Base-by-base conservation (phyloP, 2,113 vertebrate species). In the Corydoras maculifer region DNA sequence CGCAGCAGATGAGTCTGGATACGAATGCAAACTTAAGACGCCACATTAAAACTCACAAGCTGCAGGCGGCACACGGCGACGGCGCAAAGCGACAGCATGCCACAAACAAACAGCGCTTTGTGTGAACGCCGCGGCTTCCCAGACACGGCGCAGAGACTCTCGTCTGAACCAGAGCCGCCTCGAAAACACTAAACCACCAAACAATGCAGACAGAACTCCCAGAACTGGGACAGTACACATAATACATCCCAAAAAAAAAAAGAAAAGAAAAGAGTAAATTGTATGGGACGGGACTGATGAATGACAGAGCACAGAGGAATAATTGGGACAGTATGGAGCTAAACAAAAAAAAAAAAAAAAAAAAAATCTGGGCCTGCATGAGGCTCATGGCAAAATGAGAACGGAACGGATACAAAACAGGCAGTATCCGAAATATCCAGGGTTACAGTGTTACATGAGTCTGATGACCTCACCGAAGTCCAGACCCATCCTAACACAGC, bases 21-120 rank as follows among this genome's bases (percentile, higher is more conserved):
- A 3, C 7, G 32, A 35, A 35, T 7, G 9, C 50, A 68, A 9
- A 68, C 54, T 58, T 15, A 62, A 59, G 29, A 51, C 18, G 18
- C 62, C 70, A 77, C 73, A 79, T 79, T 76, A 81, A 69, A 70
- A 75, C 79, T 77, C 62, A 77, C 77, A 72, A 50, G 72, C 66
- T 61, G 75, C 57, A 32, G 66, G 51, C 77, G 51, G 60, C 57
- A 78, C 77, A 79, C 77, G 67, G 62, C 14, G 60, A 60, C 53
- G 68, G 62, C 43, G 53, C 62, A 54, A 65, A 58, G 7, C 35
- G 72, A 73, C 72, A 78, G 60, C 49, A 63, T 54, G 7, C 67
- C 65, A 63, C 62, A 62, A 32, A 77, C 70, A 81, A 78, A 54
- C 60, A 54, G 18, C 18, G 54, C 70, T 70, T 68, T 77, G 79